Conservation (phyloP, 2,113 vertebrate genomes). For the Fulica atra region DNA sequence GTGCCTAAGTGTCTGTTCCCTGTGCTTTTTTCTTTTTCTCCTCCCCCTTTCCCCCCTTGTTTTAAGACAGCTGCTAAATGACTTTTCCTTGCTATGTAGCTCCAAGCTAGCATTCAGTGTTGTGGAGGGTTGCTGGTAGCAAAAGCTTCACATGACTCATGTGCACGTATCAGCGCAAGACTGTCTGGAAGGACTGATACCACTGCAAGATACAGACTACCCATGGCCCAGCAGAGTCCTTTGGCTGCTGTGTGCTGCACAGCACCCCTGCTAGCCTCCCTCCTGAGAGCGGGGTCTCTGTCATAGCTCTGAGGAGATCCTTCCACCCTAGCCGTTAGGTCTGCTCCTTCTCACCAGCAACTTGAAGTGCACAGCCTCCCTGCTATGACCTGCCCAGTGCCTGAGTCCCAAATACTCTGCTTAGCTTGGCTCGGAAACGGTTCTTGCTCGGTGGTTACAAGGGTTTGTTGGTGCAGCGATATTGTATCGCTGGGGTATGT, state of each 20-base stretch:
- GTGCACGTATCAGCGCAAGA: accelerated
- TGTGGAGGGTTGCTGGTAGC: neutral
- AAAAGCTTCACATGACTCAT: accelerated
- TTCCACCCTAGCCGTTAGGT: accelerated
- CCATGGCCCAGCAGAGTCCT: neutral
- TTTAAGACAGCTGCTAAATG: neutral
- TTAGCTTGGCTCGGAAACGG: neutral
- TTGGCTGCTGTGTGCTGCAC: accelerated
- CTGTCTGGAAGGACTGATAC: too few relatives aligned
- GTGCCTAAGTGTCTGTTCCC: neutral
- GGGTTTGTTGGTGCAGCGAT: neutral
- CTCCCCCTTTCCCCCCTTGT: neutral
- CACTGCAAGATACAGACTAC: too few relatives aligned
- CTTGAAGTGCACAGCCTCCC: neutral
- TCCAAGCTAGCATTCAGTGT: neutral
- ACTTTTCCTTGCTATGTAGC: neutral
- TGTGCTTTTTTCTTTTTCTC: neutral
- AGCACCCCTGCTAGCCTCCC: neutral
- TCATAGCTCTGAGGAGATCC: accelerated
- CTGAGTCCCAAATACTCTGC: neutral
- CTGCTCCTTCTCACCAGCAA: neutral
- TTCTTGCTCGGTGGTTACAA: accelerated
- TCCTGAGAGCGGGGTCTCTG: accelerated
- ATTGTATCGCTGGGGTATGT: neutral
- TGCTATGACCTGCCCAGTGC: neutral